Evolutionary conservation across 2,113 vertebrate species (phyloP), one percentile per base, ranked within the genome.

Genomic region (Pogona vitticeps): DNA sequence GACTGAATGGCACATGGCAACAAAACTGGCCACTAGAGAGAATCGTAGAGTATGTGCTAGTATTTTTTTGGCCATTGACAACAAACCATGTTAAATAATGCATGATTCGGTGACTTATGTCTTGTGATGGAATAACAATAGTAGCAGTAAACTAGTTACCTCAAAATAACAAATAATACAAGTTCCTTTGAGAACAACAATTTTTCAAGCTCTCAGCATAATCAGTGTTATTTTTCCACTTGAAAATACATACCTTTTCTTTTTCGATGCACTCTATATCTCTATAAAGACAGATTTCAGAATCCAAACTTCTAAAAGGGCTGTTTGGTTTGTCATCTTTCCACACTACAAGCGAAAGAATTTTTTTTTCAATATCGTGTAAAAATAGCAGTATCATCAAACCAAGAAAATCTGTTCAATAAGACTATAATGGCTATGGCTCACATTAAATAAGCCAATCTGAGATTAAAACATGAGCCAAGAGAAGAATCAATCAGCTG

Each of bases 271-370:
- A 86, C 18, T 73, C 80, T 40, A 52, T 75, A 86, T 85, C 83
- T 89, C 76, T 87, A n/a, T 82, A 80, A 79, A 88, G 72, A 86
- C 40, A 38, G 59, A 78, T 23, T 73, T 84, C 86, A 65, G 42
- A 3, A 9, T 67, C 78, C n/a, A 82, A 12, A 3, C 12, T 28
- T 61, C 83, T 84, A 56, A 80, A 86, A 46, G 68, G 68, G 52
- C 40, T 77, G 6, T 8, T 46, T 83, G 52, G 73, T 52, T 67
- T 73, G 46, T 10, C 52, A 77, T 68, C 80, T 76, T 65, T 42
- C 56, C 42, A 76, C 21, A 80, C 17, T 76, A 67, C 26, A 88
- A 6, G 10, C n/a, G 68, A 68, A 56, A 61, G 63, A 78, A 79
- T 63, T 56, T 63, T 18, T 71, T 61, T 79, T 65, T 15, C 7